These are phyloP conservation scores for Drosophila pandora DNA, from an alignment of 1,140 invertebrate genomes.

Conservation along the genomic window DNA sequence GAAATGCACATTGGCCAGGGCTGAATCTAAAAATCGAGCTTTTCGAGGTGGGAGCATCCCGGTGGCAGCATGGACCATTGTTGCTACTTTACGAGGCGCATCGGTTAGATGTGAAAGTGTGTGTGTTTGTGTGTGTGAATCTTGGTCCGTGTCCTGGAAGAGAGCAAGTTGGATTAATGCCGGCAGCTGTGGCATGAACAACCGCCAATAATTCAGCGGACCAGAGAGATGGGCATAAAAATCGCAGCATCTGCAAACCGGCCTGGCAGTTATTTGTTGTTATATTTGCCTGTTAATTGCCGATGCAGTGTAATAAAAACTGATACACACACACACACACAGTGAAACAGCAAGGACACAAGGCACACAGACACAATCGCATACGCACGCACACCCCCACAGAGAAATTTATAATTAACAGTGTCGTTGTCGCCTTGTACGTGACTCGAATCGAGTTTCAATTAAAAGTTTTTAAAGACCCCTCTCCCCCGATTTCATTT, in stretches of 20 bases:
- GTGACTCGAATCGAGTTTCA: constrained; percentile 39
- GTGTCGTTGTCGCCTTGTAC: constrained; percentile 30
- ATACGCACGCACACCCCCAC: background rate
- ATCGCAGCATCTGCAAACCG: constrained; percentile 67
- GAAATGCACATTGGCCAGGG: constrained; percentile 54
- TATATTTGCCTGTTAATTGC: constrained; percentile 75
- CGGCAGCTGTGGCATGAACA: constrained; percentile 62
- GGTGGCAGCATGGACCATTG: constrained; percentile 41
- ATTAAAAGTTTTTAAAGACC: constrained; percentile 50
- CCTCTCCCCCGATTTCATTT: constrained; percentile 6
- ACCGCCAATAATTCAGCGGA: constrained; percentile 75
- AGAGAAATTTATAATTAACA: constrained; percentile 61
- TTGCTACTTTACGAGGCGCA: constrained; percentile 67
- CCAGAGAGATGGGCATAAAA: constrained; percentile 61
- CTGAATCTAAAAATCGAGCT: constrained; percentile 1
- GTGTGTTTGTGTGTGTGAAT: background rate
- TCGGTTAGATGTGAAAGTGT: constrained; percentile 36
- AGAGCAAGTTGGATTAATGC: constrained; percentile 61
- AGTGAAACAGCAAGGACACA: background rate
- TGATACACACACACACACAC: constrained; percentile 3
- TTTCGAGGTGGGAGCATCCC: constrained; percentile 16
- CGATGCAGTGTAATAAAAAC: constrained; percentile 67
- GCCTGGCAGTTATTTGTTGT: constrained; percentile 62
- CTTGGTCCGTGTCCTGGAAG: constrained; percentile 9
- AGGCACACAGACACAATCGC: background rate